Percentiles rank a stretch among this genome's conserved stretches.
phyloP scores from a whole-genome alignment of 2,888 invertebrate species.

The Clostera curtula region DNA sequence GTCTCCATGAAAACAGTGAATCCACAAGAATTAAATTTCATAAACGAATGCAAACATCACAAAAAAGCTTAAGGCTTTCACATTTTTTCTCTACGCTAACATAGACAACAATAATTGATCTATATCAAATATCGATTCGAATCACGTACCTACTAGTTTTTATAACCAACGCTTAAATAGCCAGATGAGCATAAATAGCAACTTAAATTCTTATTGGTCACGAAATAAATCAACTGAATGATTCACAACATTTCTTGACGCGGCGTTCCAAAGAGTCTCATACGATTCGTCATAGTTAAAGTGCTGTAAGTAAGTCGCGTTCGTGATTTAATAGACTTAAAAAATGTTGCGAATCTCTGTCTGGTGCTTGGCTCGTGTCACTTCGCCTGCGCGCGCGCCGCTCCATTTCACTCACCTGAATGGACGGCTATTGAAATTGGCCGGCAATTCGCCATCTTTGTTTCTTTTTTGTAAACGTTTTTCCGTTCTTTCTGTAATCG shows the following conservation, averaged over 20 bases:
- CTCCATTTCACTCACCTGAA: constrained; percentile 53
- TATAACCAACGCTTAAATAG: constrained; percentile 4
- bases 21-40: background rate
- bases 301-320: constrained; percentile 15
- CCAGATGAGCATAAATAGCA: constrained; percentile 4
- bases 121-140: constrained; percentile 9
- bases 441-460: constrained; percentile 40
- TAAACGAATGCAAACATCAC: constrained; percentile 1
- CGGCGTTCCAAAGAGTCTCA: constrained; percentile 14
- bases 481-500: constrained; percentile 45
- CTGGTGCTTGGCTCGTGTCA: constrained; percentile 53
- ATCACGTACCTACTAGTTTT: constrained; percentile 13
- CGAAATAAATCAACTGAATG: constrained; percentile 19
- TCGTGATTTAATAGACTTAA: constrained; percentile 15
- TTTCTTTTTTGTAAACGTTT: constrained; percentile 42
- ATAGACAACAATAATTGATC: constrained; percentile 1
- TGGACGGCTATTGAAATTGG: constrained; percentile 53
- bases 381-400: constrained; percentile 39
- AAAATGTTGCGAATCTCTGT: constrained; percentile 39
- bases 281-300: constrained; percentile 16
- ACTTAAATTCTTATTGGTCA: constrained; percentile 16
- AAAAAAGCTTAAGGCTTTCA: background rate
- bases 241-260: constrained; percentile 14
- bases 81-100: too few relatives aligned
- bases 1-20: too few relatives aligned